Evolutionary conservation across 2,797 vertebrate species (phyloP), one percentile per base, ranked within the genome.

Genomic region (Morelia viridis): DNA sequence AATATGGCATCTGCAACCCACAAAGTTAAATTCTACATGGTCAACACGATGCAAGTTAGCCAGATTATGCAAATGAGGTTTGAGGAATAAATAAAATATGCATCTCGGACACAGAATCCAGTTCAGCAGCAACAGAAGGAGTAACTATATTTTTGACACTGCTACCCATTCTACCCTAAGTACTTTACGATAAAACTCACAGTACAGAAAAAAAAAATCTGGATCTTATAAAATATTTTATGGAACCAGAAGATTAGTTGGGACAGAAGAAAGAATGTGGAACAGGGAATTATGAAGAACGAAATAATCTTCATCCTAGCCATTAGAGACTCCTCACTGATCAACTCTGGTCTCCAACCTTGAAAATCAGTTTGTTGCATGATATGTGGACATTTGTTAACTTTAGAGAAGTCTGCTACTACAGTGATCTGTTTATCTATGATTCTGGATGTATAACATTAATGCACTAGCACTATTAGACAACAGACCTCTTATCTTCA

Each of bases 391-490:
- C 80, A 94, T 53, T 89, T 83, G 87, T 96, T 95, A 94, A 96
- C 93, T 94, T 95, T 93, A 95, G 94, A 97, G 90, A 94, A 97
- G 94, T 94, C 91, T 90, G 94, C 94, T 95, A 92, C 95, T 96
- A 93, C 91, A 93, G 95, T 91, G 92, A 91, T 93, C 65, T 94
- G 91, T 93, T 96, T 95, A 96, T 92, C 96, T 96, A 95, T 86
- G 94, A 96, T 94, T 96, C 92, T 96, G 93, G 89, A 90, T 93
- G 91, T 94, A 53, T 84, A 76, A 92, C 93, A 92, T 71, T 89
- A 93, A 95, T 93, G 94, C 93, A 71, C 76, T 92, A 91, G 94
- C 94, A 94, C 88, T 94, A 92, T 15, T 92, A 71, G 88, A 94
- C 87, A 94, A 3, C 0, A 89, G 92, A 92, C 28, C 89, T 92